A percentile compares a stretch with the other conserved stretches of the same genome.
These are phyloP conservation scores for Pseudois nayaur DNA, from an alignment of 2,113 vertebrate genomes.

Conservation along the genomic window DNA sequence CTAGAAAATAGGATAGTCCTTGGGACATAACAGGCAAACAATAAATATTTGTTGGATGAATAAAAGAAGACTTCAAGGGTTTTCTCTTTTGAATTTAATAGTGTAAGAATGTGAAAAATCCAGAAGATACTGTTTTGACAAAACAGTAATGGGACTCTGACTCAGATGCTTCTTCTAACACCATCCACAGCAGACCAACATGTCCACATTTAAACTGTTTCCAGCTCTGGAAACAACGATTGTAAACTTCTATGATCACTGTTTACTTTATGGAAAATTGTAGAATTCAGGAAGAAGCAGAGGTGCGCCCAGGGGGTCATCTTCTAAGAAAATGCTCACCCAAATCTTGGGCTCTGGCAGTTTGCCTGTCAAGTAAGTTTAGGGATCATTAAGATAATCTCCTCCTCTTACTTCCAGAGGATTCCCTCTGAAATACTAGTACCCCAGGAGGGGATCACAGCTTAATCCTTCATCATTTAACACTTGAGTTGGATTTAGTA, in stretches of 20 bases:
- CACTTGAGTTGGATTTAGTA: constrained; percentile 17
- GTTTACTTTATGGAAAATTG: neutral
- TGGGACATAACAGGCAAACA: neutral
- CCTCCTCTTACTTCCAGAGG: constrained; percentile 11
- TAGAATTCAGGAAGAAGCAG: neutral
- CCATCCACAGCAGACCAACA: neutral
- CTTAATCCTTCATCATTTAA: constrained; percentile 38
- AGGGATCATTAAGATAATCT: constrained; percentile 25
- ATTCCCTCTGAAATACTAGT: constrained; percentile 25
- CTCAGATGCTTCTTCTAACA: neutral
- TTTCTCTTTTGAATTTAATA: constrained; percentile 42
- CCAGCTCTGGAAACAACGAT: neutral
- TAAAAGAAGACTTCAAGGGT: neutral
- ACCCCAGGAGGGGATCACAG: neutral
- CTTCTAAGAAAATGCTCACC: neutral
- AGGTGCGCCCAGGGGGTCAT: neutral
- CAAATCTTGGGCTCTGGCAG: neutral
- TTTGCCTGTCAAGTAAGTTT: neutral
- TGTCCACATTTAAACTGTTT: neutral
- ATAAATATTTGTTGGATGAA: neutral
- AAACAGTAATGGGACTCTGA: neutral
- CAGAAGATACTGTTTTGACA: neutral
- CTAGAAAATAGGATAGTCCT: neutral
- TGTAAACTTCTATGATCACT: neutral
- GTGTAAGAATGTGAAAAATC: neutral